Conservation (phyloP, 2,113 vertebrate genomes). For the Stomatorhinus ivindoensis region DNA sequence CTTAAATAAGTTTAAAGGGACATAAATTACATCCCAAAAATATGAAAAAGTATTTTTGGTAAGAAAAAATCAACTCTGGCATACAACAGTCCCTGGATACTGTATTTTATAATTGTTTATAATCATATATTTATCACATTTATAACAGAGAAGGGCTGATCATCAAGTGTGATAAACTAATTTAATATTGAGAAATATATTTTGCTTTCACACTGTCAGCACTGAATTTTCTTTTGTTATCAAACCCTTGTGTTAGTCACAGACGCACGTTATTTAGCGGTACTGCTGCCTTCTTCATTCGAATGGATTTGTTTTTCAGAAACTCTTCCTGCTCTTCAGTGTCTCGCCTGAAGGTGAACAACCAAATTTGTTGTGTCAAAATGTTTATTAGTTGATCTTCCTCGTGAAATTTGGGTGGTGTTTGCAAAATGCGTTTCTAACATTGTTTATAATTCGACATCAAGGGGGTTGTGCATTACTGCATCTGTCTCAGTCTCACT, state of each 20-base stretch:
- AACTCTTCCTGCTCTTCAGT: neutral
- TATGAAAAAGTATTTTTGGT: neutral
- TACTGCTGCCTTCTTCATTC: neutral
- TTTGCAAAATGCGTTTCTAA: neutral
- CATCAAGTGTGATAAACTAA: neutral
- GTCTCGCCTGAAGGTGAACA: neutral
- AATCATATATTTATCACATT: neutral
- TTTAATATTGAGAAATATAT: neutral
- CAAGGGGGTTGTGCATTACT: neutral
- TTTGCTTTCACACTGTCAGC: neutral
- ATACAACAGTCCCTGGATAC: neutral
- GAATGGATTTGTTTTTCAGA: neutral
- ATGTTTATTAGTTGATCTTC: neutral
- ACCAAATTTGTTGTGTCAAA: neutral
- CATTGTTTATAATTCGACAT: neutral
- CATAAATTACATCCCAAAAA: neutral
- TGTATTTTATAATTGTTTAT: neutral
- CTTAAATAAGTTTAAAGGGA: neutral
- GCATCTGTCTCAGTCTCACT: neutral
- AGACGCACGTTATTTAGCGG: neutral
- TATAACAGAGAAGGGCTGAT: neutral
- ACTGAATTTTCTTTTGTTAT: neutral
- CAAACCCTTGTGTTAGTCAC: neutral
- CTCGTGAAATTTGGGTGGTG: neutral
- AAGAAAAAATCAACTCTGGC: too few relatives aligned